Base-by-base conservation (phyloP, 2,888 invertebrate genomes). In the Rhaphigaster nebulosa region DNA sequence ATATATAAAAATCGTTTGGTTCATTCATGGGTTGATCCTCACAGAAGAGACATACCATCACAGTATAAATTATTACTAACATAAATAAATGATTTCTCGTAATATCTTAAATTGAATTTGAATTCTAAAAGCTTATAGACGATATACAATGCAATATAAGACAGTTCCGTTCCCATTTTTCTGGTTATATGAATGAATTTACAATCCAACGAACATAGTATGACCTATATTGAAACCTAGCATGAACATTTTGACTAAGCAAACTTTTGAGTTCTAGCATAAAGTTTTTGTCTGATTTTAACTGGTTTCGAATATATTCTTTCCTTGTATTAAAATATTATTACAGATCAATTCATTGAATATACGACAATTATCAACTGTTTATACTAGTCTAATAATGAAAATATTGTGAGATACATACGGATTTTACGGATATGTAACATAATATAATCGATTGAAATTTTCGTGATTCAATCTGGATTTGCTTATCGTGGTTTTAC, bases 151-250 rank as follows among this genome's bases (percentile, higher is more conserved):
- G 70, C 18, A 34, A 34, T 29, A 70, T 34, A 13, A 70, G 18
- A 0, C 70, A 70, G 34, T 6, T 34, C 0, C 20, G 70, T 20
- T 20, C 70, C 70, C 34, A 70, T 34, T 70, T 65, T 70, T 70
- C 70, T 70, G 34, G 70, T 34, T 65, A 70, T 20, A 38, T 70
- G 70, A 76, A 76, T 76, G 70, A 76, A 76, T 76, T 76, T 38
- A 76, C 65, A 29, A 65, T 65, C 29, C 29, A 65, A 29, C 70
- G 34, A 38, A 76, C 34, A 38, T 76, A 76, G 20, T 76, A 76
- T 20, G 70, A 76, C 70, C 20, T 5, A 76, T 76, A 76, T 38
- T 23, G 34, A 38, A 76, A 38, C 34, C 15, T 15, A 29, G 70
- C 6, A 8, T 15, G 15, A 38, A 38, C 15, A 60, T 60, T 60